phyloP scores from a whole-genome alignment of 2,888 invertebrate genomes.

The Osmoderma eremita region DNA sequence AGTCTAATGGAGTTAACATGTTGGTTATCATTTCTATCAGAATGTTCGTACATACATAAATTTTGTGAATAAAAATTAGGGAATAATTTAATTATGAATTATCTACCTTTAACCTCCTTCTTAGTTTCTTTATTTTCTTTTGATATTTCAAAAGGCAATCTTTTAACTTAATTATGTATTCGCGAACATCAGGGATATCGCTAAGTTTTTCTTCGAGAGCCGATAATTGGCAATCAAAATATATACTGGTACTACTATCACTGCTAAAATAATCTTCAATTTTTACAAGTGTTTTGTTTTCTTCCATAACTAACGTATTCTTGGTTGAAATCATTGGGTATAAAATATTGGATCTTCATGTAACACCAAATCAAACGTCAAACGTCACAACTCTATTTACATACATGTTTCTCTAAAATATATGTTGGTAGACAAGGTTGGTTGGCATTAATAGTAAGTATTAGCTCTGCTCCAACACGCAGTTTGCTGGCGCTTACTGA shows the following conservation, averaged over 20 bases:
- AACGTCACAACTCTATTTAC: too few relatives aligned
- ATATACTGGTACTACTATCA: constrained; percentile 17
- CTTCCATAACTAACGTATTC: too few relatives aligned
- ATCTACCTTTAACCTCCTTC: constrained; percentile 65
- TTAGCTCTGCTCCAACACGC: too few relatives aligned
- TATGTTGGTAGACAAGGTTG: too few relatives aligned
- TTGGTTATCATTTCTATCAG: background rate
- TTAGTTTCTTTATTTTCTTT: constrained; percentile 69
- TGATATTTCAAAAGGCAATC: constrained; percentile 69
- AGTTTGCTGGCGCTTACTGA: too few relatives aligned
- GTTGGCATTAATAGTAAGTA: too few relatives aligned
- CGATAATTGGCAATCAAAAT: constrained; percentile 18
- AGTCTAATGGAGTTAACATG: background rate
- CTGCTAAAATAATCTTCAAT: constrained; percentile 17
- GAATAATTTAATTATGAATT: constrained; percentile 23
- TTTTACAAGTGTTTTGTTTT: background rate
- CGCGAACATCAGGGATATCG: constrained; percentile 70
- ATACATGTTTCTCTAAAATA: too few relatives aligned
- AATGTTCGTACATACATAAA: background rate
- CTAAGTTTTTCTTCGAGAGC: constrained; percentile 61
- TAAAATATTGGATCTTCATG: too few relatives aligned
- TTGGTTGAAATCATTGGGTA: too few relatives aligned
- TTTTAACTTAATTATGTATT: constrained; percentile 69
- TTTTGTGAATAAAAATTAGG: constrained; percentile 11
- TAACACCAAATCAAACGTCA: too few relatives aligned